Conservation (phyloP, 2,113 vertebrate genomes). For the Myiozetetes cayanensis region DNA sequence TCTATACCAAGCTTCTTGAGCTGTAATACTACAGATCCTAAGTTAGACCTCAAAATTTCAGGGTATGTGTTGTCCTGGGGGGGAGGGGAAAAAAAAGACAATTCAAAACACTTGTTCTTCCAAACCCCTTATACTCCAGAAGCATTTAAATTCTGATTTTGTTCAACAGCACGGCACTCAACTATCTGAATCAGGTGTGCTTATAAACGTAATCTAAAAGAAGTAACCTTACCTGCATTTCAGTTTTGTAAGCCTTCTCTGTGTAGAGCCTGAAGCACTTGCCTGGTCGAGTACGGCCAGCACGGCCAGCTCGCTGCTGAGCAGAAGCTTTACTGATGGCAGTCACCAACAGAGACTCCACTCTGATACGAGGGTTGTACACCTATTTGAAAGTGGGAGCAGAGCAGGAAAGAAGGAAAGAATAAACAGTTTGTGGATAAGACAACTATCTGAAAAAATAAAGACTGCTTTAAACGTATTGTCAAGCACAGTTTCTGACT, state of each 20-base stretch:
- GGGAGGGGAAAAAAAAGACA: not conserved
- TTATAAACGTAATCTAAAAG: rapidly evolving
- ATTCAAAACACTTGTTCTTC: not conserved
- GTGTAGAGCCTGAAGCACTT: slow-evolving; percentile 97
- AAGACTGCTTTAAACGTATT: not conserved
- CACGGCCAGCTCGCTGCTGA: slow-evolving; percentile 97
- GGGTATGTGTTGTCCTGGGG: slow-evolving; percentile 95
- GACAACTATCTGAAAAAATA: not conserved
- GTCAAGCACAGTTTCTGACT: not conserved
- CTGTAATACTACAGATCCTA: slow-evolving; percentile 94
- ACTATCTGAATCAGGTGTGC: not conserved
- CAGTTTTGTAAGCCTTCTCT: slow-evolving; percentile 96
- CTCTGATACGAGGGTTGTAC: slow-evolving; percentile 97
- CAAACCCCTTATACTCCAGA: not conserved
- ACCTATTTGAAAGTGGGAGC: slow-evolving; percentile 73
- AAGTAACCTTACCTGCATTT: slow-evolving; percentile 88
- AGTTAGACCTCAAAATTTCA: slow-evolving; percentile 94
- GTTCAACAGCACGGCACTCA: not conserved
- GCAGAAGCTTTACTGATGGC: slow-evolving; percentile 98
- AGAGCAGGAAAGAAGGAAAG: not conserved
- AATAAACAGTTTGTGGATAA: not conserved
- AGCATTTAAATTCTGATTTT: not conserved
- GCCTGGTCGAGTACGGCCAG: slow-evolving; percentile 91
- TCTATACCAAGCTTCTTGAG: slow-evolving; percentile 97
- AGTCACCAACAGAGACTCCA: slow-evolving; percentile 95